Percentiles rank a stretch among this genome's conserved stretches.
These are phyloP conservation scores for Schizopygopsis malacanthus DNA, from an alignment of 2,797 vertebrate genomes.

Conservation along the genomic window DNA sequence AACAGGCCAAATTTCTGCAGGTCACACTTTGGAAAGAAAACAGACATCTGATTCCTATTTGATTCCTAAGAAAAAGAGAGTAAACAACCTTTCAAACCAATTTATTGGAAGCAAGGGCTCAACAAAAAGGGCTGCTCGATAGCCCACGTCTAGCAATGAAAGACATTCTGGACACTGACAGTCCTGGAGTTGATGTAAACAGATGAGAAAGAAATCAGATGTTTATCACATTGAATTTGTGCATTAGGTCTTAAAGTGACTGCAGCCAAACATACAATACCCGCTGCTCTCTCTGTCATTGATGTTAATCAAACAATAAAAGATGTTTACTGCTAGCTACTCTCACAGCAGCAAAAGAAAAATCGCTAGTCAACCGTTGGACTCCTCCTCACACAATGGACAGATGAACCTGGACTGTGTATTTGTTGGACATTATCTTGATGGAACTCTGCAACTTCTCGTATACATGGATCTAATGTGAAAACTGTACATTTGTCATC, in stretches of 20 bases:
- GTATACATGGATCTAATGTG: too few relatives aligned
- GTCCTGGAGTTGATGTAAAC: background rate
- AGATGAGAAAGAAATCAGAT: background rate
- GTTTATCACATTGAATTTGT: background rate
- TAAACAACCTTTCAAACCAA: background rate
- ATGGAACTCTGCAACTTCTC: too few relatives aligned
- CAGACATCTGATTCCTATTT: background rate
- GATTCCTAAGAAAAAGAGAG: background rate
- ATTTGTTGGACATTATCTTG: too few relatives aligned
- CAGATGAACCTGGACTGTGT: too few relatives aligned
- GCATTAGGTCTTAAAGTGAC: background rate
- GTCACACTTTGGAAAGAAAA: background rate
- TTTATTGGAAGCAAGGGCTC: background rate
- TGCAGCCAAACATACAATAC: background rate
- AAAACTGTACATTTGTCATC: too few relatives aligned
- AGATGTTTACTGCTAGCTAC: too few relatives aligned
- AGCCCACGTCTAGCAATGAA: background rate
- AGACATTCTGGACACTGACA: background rate
- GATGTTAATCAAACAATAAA: background rate
- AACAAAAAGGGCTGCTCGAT: background rate
- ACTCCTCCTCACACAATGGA: too few relatives aligned
- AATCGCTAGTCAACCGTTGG: too few relatives aligned
- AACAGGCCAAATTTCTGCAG: background rate
- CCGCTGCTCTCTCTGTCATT: background rate
- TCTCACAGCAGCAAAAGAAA: too few relatives aligned